Percentiles rank a stretch among this genome's conserved stretches.
phyloP scores from a whole-genome alignment of 1,140 invertebrate species.

The Zeugodacus cucurbitae region DNA sequence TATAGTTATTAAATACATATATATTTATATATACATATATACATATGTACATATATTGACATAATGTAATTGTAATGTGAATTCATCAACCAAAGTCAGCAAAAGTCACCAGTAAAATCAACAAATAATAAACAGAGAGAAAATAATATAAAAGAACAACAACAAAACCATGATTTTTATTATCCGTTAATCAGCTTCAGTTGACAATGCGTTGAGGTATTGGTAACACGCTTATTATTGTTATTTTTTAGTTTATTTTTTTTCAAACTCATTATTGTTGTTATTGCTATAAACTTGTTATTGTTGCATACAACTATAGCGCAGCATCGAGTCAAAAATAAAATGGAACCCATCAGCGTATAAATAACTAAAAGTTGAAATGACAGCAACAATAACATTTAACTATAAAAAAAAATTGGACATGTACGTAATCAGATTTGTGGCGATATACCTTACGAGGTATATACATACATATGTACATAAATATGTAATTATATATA shows the following conservation, averaged over 20 bases:
- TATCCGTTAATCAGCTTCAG: slow-evolving; percentile 29
- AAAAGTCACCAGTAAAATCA: background rate
- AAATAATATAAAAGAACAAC: background rate
- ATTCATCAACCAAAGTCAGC: background rate
- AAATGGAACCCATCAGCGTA: background rate
- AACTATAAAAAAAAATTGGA: background rate
- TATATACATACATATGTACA: background rate
- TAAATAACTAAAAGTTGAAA: background rate
- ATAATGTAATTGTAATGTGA: background rate
- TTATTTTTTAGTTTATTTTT: background rate
- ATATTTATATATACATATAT: background rate
- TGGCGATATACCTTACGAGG: background rate
- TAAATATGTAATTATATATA: background rate
- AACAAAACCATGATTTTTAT: background rate
- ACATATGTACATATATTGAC: background rate
- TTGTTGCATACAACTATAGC: background rate
- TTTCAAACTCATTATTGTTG: background rate
- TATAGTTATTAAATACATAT: background rate
- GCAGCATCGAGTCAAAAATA: background rate
- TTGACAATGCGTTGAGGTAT: slow-evolving; percentile 1
- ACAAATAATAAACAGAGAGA: background rate
- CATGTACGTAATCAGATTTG: background rate
- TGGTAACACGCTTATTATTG: background rate
- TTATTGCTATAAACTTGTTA: background rate
- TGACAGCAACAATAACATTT: background rate